Evolutionary conservation across 2,888 invertebrate genomes (phyloP), one percentile per base, ranked within the genome.

Genomic region (Linnaemya tessellans): DNA sequence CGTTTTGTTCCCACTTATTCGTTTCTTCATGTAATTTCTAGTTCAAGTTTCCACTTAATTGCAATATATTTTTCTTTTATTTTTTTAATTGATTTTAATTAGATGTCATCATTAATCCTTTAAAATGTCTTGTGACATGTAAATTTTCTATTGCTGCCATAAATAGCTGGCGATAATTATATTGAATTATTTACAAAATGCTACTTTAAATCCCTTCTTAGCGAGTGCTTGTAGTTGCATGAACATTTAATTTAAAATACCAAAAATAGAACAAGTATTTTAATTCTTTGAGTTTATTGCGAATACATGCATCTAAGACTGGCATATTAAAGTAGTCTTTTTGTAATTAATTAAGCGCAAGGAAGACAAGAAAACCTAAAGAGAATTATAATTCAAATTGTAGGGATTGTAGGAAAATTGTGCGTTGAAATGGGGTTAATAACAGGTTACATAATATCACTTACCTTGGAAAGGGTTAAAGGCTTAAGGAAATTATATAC

Each of bases 231-330:
- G 13, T 15, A 25, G 13, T 8, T 38, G 58, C 49, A 73, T 41
- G 58, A 64, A 62, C 70, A 58, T 71, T 82, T 67, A 78, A 78
- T 83, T 73, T 78, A 65, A 71, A 83, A 70, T 75, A 46, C 11
- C 30, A 65, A 35, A 77, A 46, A 41, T 58, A 30, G 51, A 2
- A 51, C 30, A 46, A 71, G 41, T 58, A 82, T 18, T 64, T 71
- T 70, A 56, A 77, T 22, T 56, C 60, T 35, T 20, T 43, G n/a
- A 25, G 38, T 56, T 64, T 11, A 51, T 41, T 43, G 56, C 41
- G 60, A 30, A 30, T 5, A 30, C 30, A 30, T 30, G 30, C 30
- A 5, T 1, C n/a, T 20, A 15, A 51, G n/a, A 38, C n/a, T n/a
- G 22, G 20, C 22, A 38, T 11, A 62, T 15, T 15, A 35, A 18